Evolutionary conservation across 2,797 vertebrate species (phyloP).

Genomic region (Crypturellus tataupa): DNA sequence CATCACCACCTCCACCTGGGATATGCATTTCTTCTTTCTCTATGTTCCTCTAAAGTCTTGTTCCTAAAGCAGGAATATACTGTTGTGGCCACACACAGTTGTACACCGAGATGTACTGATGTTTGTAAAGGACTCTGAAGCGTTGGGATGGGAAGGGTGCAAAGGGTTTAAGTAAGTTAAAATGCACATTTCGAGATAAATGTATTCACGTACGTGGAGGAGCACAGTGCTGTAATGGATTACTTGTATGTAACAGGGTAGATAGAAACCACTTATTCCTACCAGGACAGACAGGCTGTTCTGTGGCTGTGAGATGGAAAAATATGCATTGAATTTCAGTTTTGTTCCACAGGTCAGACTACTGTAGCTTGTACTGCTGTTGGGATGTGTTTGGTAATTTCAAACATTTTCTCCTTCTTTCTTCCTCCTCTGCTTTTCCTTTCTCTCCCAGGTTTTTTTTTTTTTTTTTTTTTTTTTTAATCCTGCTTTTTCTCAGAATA

Average conservation of each 20-base stretch:
- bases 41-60: neutral
- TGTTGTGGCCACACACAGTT: neutral
- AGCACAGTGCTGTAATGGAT: neutral
- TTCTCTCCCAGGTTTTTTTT: neutral
- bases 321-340: neutral
- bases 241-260: neutral
- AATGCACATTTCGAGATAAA: neutral
- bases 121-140: neutral
- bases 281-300: neutral
- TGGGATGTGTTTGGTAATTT: slow-evolving; percentile 8
- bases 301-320: neutral
- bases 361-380: neutral
- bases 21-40: neutral
- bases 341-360: neutral
- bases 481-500: neutral
- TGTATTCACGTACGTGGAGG: neutral
- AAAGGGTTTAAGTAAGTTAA: neutral
- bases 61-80: neutral
- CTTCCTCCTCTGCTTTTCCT: neutral
- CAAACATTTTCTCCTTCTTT: neutral
- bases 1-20: neutral
- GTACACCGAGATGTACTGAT: neutral
- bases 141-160: neutral
- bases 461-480: neutral
- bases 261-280: neutral